Evolutionary conservation across 2,797 vertebrate genomes (phyloP).

Genomic region (Dryobates pubescens): DNA sequence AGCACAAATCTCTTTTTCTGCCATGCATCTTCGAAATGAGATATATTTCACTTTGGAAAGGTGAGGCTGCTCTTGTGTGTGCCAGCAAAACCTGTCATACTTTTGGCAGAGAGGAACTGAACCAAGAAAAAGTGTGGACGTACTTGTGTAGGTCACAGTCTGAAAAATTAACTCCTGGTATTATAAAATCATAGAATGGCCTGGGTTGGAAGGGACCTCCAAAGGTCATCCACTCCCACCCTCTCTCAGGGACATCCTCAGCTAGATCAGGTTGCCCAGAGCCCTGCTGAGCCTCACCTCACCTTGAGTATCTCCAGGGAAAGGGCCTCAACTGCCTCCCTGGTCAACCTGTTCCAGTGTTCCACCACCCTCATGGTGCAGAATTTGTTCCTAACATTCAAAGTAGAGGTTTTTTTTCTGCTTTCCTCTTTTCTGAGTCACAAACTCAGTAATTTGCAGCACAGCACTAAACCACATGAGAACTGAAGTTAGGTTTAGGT

Average conservation of each 20-base stretch:
- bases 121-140: not conserved
- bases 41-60: not conserved
- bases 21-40: not conserved
- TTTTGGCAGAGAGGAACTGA: not conserved
- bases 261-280: no score
- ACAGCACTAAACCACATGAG: not conserved
- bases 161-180: conserved; percentile 7
- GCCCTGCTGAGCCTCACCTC: no score
- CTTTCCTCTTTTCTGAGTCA: not conserved
- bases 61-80: not conserved
- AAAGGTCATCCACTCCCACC: no score
- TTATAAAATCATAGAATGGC: not conserved
- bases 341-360: no score
- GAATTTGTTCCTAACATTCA: no score
- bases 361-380: no score
- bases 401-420: not conserved
- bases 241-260: no score
- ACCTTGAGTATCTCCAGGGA: no score
- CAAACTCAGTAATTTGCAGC: not conserved
- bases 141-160: not conserved
- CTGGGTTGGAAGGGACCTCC: no score
- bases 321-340: no score
- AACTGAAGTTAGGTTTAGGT: not conserved
- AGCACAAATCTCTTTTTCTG: not conserved
- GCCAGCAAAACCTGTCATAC: not conserved